Evolutionary conservation across 1,140 invertebrate genomes (phyloP), one percentile per base, ranked within the genome.

Genomic region (Eupristina koningsbergeri): DNA sequence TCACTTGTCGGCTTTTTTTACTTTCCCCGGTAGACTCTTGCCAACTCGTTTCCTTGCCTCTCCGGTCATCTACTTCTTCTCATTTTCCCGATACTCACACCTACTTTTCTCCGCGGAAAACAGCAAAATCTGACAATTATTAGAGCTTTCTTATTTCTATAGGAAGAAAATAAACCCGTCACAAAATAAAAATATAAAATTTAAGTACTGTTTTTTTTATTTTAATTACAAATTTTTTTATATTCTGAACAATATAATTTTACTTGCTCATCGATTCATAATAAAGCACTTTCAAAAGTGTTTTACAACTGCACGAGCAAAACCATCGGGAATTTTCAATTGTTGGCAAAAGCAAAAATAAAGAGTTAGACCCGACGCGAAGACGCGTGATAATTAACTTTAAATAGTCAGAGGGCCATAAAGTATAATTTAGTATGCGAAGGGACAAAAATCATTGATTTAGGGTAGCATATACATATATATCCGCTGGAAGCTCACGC

Each of bases 371-470:
- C 29, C 41, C 15, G n/a, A 36, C 45, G 29, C 34, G 22, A 69
- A 61, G 74, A 45, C 73, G 50, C 1, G 29, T 22, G 53, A 74
- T 45, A 73, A 75, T 34, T 81, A 53, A 81, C 53, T 15, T 41
- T 11, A 19, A 34, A 9, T 53, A 64, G 29, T 82, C 63, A 71
- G 17, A 61, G 17, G 69, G 58, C 22, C 29, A 31, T 76, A 64
- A 64, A 75, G n/a, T 36, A 76, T 47, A 76, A 81, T 81, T 80
- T 31, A 74, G 58, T 75, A 63, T 39, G 34, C 6, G 19, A 58
- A 39, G 22, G 41, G 58, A 61, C 47, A 76, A 58, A 76, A 17
- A 9, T 64, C 75, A 58, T 83, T 83, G 63, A 78, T 83, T 78
- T 78, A 83, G 78, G 45, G 78, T 83, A 34, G 39, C 61, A 17